A percentile compares a stretch with the other conserved stretches of the same genome.
These are phyloP conservation scores for Stegana nigrithorax DNA, from an alignment of 2,888 invertebrate genomes.

Conservation along the genomic window DNA sequence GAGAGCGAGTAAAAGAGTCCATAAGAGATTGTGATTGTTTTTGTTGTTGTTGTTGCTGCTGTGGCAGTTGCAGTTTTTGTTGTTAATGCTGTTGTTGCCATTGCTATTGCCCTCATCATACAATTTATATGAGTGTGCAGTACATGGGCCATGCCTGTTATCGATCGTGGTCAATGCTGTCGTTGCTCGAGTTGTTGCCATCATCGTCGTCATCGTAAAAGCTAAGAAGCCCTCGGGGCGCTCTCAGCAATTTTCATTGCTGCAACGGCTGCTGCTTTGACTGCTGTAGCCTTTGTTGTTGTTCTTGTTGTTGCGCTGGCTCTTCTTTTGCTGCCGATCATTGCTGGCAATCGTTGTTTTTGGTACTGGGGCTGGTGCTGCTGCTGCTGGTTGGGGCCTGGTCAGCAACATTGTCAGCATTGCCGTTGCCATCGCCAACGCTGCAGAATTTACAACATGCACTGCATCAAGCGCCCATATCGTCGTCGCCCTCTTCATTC, in stretches of 20 bases:
- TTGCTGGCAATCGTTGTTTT: neutral
- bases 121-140: neutral
- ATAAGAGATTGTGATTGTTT: too few relatives aligned
- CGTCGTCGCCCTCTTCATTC: neutral
- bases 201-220: slow-evolving; percentile 42
- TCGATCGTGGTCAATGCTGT: slow-evolving; percentile 52
- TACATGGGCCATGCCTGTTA: slow-evolving; percentile 37
- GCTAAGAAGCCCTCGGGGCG: slow-evolving; percentile 62
- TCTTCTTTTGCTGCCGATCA: slow-evolving; percentile 36
- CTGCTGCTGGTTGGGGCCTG: too few relatives aligned
- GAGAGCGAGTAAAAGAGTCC: neutral
- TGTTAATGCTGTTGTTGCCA: too few relatives aligned
- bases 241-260: slow-evolving; percentile 64
- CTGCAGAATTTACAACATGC: slow-evolving; percentile 48
- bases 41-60: too few relatives aligned
- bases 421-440: slow-evolving; percentile 26
- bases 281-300: slow-evolving; percentile 49
- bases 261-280: slow-evolving; percentile 36
- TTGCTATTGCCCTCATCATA: neutral
- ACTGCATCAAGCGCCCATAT: neutral
- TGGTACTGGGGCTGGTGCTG: slow-evolving; percentile 8
- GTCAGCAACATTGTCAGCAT: slow-evolving; percentile 46
- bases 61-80: too few relatives aligned
- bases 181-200: slow-evolving; percentile 28
- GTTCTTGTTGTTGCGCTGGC: slow-evolving; percentile 45